Evolutionary conservation across 2,888 invertebrate species (phyloP).

Genomic region (Yponomeuta plumbellus): DNA sequence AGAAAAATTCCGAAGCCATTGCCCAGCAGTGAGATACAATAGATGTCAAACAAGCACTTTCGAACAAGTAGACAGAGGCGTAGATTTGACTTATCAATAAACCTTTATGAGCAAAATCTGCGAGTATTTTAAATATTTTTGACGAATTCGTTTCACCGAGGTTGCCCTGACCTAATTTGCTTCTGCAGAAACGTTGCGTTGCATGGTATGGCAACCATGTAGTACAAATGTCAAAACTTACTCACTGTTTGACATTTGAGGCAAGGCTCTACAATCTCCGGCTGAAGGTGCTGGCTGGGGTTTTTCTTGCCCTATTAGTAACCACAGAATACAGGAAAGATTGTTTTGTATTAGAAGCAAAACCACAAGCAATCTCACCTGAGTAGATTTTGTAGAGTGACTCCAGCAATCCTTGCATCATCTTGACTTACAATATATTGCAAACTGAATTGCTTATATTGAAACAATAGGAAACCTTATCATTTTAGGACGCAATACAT

Average conservation of each 20-base stretch:
- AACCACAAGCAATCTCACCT: conserved; percentile 42
- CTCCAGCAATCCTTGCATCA: conserved; percentile 72
- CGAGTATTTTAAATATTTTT: too few species aligned
- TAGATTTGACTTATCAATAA: too few species aligned
- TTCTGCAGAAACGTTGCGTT: background rate
- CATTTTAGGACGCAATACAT: background rate
- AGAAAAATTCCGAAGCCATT: too few species aligned
- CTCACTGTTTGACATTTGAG: background rate
- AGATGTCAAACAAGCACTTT: too few species aligned
- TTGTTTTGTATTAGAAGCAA: background rate
- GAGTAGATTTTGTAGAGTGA: conserved; percentile 67
- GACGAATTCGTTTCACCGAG: too few species aligned
- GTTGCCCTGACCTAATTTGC: background rate
- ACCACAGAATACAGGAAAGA: background rate
- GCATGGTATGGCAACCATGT: background rate
- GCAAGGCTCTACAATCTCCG: background rate
- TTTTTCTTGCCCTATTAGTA: background rate
- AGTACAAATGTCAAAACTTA: background rate
- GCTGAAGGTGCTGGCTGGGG: background rate
- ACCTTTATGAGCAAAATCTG: too few species aligned
- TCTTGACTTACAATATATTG: conserved; percentile 35
- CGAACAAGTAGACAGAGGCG: too few species aligned
- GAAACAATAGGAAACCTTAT: background rate
- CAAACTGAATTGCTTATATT: background rate
- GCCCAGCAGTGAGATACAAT: too few species aligned